A percentile compares a stretch with the other conserved stretches of the same genome.
Conservation (phyloP, 2,797 vertebrate species). For the Pampus argenteus region DNA sequence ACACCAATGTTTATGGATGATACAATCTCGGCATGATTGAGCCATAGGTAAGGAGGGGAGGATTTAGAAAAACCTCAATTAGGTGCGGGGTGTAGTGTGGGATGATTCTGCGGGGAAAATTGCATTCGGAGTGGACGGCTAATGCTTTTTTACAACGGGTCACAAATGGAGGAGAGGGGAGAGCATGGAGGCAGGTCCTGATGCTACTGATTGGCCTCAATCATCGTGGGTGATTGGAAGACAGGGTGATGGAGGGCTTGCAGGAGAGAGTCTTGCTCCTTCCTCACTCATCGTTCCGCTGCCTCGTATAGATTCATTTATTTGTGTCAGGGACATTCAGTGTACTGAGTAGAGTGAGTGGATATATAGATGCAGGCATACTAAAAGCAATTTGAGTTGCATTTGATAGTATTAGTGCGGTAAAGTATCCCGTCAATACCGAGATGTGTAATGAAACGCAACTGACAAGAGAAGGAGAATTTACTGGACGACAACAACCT, state of each 20-base stretch:
- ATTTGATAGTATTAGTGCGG: conserved; percentile 29
- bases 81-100: conserved; percentile 31
- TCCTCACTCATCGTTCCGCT: conserved; percentile 18
- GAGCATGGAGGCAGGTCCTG: conserved; percentile 41
- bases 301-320: conserved; percentile 58
- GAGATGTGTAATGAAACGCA: conserved; percentile 41
- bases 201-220: conserved; percentile 76
- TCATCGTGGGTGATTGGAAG: conserved; percentile 69
- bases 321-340: conserved; percentile 43
- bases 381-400: conserved; percentile 33
- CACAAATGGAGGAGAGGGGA: conserved; percentile 59
- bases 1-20: conserved; percentile 66
- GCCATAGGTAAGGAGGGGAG: conserved; percentile 52
- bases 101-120: conserved; percentile 42
- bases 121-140: conserved; percentile 52
- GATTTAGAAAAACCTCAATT: conserved; percentile 71
- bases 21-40: conserved; percentile 64
- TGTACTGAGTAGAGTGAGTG: neutral
- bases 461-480: conserved; percentile 31
- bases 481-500: conserved; percentile 20
- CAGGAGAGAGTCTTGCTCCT: conserved; percentile 24
- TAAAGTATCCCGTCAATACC: conserved; percentile 34
- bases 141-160: conserved; percentile 63
- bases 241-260: conserved; percentile 58
- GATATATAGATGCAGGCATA: conserved; percentile 18